Percentiles rank a stretch among this genome's conserved stretches.
Evolutionary conservation across 2,888 invertebrate species (phyloP).

Genomic region (Acholoe squamosa): DNA sequence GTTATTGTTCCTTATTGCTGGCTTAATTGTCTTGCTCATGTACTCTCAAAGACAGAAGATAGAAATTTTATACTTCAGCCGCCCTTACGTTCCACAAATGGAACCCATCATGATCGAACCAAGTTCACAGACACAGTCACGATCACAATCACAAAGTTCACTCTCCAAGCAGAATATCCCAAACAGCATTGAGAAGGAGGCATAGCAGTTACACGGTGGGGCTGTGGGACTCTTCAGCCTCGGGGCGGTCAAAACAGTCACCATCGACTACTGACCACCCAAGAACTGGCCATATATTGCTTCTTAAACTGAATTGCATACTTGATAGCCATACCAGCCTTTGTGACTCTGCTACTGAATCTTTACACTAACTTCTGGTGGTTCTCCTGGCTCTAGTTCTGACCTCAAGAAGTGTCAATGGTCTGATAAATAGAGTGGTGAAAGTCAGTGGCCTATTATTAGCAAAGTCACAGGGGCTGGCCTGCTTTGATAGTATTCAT

Average conservation of each 20-base stretch:
- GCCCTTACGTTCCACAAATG: slow-evolving; percentile 60
- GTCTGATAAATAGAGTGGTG: background rate
- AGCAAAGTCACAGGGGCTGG: background rate
- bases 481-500: no score
- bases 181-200: slow-evolving; percentile 46
- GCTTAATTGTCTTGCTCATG: slow-evolving; percentile 66
- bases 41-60: slow-evolving; percentile 69
- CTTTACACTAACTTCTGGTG: background rate
- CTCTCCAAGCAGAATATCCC: slow-evolving; percentile 58
- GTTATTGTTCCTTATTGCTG: slow-evolving; percentile 59
- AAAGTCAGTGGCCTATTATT: background rate
- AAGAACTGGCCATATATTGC: background rate
- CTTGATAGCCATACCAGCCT: background rate
- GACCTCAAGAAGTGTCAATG: background rate
- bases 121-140: slow-evolving; percentile 39
- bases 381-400: no score
- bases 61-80: slow-evolving; percentile 69
- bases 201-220: slow-evolving; percentile 39
- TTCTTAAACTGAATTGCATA: background rate
- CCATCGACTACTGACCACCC: background rate
- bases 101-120: background rate
- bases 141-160: slow-evolving; percentile 47
- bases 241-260: background rate
- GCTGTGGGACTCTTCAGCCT: slow-evolving; percentile 11
- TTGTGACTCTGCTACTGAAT: background rate